Evolutionary conservation across 1,140 invertebrate genomes (phyloP).

Genomic region (Dinothrombium tinctorium): DNA sequence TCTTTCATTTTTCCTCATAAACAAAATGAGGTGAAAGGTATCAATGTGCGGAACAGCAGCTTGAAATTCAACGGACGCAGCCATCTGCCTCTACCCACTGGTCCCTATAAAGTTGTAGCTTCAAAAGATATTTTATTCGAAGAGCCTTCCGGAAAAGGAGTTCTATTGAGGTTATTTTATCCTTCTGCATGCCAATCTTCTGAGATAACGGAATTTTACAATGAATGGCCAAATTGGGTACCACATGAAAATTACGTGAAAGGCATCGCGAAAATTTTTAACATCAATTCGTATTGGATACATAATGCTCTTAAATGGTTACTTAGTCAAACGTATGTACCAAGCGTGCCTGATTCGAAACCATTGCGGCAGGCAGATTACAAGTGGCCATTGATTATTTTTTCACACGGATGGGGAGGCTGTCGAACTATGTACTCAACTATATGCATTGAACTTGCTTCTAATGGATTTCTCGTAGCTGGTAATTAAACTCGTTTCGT

Average conservation of each 20-base stretch:
- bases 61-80: conserved; percentile 6
- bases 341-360: conserved; percentile 27
- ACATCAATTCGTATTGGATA: conserved; percentile 27
- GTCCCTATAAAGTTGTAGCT: conserved; percentile 13
- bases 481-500: conserved; percentile 19
- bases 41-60: conserved; percentile 2
- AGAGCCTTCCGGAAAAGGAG: conserved; percentile 13
- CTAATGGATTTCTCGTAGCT: conserved; percentile 37
- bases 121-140: conserved; percentile 16
- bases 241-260: conserved; percentile 29
- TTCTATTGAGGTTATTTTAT: conserved; percentile 15
- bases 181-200: conserved; percentile 8
- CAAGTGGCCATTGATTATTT: conserved; percentile 34
- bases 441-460: conserved; percentile 34
- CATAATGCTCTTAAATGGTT: conserved; percentile 23
- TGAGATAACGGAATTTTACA: conserved; percentile 20
- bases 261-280: no score
- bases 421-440: conserved; percentile 33
- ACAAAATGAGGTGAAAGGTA: no score
- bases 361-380: conserved; percentile 17
- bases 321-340: conserved; percentile 28
- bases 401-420: conserved; percentile 39
- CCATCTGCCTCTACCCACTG: conserved; percentile 13
- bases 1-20: no score
- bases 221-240: conserved; percentile 31